Conservation (phyloP, 1,140 invertebrate species). For the Heliconius melpomene region DNA sequence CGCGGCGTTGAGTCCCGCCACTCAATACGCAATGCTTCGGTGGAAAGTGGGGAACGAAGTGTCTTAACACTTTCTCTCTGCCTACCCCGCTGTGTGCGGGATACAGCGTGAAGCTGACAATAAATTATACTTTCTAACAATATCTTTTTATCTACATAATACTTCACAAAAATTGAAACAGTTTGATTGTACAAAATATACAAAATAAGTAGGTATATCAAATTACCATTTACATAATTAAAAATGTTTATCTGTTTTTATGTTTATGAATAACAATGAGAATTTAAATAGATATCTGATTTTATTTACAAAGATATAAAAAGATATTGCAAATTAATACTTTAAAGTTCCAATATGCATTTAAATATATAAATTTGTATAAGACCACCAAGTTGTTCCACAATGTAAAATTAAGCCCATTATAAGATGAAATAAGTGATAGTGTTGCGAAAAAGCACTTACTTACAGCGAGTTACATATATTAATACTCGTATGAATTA, state of each 20-base stretch:
- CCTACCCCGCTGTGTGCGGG: too few species aligned
- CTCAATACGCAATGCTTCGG: too few species aligned
- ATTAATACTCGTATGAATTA: not conserved
- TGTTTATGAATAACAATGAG: not conserved
- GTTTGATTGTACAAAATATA: too few species aligned
- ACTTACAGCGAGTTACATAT: not conserved
- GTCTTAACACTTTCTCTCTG: too few species aligned
- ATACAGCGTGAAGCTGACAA: too few species aligned
- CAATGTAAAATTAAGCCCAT: constrained; percentile 25
- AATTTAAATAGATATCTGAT: not conserved
- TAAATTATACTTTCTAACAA: too few species aligned
- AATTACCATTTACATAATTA: too few species aligned
- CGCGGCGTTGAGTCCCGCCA: too few species aligned
- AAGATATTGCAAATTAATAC: not conserved
- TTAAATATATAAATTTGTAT: not conserved
- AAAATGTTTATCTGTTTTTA: not conserved
- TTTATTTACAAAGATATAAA: not conserved
- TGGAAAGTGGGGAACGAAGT: too few species aligned
- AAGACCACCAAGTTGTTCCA: not conserved
- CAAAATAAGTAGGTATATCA: not conserved
- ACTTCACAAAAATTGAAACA: too few species aligned
- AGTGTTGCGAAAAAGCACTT: not conserved
- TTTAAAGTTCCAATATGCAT: not conserved
- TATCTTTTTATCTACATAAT: too few species aligned
- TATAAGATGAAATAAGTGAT: constrained; percentile 22